Base-by-base conservation (phyloP, 2,113 vertebrate species). In the Campylomormyrus tamandua region DNA sequence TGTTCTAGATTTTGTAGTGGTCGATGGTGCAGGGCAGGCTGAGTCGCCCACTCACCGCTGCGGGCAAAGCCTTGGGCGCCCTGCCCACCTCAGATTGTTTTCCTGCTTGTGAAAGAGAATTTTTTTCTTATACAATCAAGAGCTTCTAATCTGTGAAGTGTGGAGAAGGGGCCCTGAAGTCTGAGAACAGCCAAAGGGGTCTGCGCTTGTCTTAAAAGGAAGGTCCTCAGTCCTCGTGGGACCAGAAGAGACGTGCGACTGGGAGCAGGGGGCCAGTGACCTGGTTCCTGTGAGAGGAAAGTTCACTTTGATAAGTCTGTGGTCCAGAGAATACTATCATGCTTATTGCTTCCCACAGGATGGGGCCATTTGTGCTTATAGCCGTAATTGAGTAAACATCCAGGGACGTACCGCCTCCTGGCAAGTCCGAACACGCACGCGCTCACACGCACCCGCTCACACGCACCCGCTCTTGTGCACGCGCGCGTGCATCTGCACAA, bases 361-460 rank as follows among this genome's bases (percentile, higher is more conserved):
- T 66, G 85, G 92, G 46, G 92, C 48, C 48, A 90, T 90, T 86
- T 90, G 91, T 93, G 93, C 91, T 93, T 35, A 89, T 87, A 93
- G 89, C 83, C 89, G 91, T 91, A 92, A 93, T 90, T 93, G 91
- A 87, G 91, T 93, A 92, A 95, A 94, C 88, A 92, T 70, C 83
- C 91, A 93, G 91, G 93, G 91, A 94, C 88, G 91, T 91, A 87
- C 90, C 62, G 88, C 93, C 53, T 66, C 6, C 53, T 58, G 15
- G 19, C 6, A 83, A 39, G 4, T 83, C 8, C 0, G 17, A 46
- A 86, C 4, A 87, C 70, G 87, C 4, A 87, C 70, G 91, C 90
- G 89, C 89, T 87, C 77, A 39, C 45, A 56, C 27, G 56, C 1
- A 3, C 11, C 42, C 80, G 66, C 10, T 5, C 74, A 24, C 35